Conservation (phyloP, 2,797 vertebrate genomes). For the Galago senegalensis region DNA sequence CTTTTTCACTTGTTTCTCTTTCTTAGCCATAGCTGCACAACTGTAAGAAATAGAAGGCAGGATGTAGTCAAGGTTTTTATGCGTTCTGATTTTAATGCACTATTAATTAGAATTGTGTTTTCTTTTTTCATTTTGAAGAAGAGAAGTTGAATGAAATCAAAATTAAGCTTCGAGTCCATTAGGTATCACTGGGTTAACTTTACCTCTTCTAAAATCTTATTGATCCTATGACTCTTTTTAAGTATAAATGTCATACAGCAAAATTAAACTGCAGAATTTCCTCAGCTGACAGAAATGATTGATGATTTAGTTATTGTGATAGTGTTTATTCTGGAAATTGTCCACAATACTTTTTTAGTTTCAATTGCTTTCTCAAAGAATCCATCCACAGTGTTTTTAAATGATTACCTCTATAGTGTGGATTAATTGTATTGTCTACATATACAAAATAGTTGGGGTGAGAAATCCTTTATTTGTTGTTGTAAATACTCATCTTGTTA, state of each 20-base stretch:
- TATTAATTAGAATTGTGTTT: conserved; percentile 63
- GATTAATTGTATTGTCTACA: conserved; percentile 17
- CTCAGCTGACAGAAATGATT: conserved; percentile 64
- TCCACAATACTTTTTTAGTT: conserved; percentile 49
- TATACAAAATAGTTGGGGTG: conserved; percentile 14
- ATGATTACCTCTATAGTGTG: conserved; percentile 7
- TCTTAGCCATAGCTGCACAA: conserved; percentile 63
- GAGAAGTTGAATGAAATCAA: conserved; percentile 56
- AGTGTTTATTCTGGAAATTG: conserved; percentile 28
- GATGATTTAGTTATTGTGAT: conserved; percentile 44
- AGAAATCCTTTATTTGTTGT: conserved; percentile 62
- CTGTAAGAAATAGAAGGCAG: conserved; percentile 57
- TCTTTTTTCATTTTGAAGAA: conserved; percentile 53
- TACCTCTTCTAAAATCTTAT: conserved; percentile 22
- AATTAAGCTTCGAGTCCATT: conserved; percentile 45
- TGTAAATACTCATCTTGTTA: background rate
- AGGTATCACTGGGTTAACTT: conserved; percentile 38
- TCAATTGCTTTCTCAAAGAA: conserved; percentile 50
- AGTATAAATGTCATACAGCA: conserved; percentile 6
- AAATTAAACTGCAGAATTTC: conserved; percentile 56
- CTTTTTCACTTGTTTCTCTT: conserved; percentile 65
- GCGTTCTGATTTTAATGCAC: conserved; percentile 66
- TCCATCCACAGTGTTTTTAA: conserved; percentile 36
- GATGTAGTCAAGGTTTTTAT: conserved; percentile 69
- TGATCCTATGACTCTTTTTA: conserved; percentile 37